Percentiles rank a stretch among this genome's conserved stretches.
phyloP scores from a whole-genome alignment of 2,113 vertebrate genomes.

The Microcebus ravelobensis region DNA sequence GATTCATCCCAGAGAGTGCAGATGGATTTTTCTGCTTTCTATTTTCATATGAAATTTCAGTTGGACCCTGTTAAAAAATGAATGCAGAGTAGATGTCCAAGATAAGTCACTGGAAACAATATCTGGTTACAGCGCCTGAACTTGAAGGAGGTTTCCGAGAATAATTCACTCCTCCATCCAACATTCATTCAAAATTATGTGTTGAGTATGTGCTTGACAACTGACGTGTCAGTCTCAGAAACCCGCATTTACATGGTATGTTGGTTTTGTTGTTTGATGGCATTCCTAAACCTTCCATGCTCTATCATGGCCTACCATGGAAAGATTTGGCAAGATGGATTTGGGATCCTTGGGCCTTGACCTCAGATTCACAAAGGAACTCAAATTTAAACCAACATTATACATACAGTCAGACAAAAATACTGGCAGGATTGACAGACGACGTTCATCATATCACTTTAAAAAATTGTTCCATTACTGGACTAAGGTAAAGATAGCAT shows the following conservation, averaged over 20 bases:
- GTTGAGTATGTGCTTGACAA: neutral
- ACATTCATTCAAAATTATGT: conserved; percentile 45
- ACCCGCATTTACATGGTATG: neutral
- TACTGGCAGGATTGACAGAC: neutral
- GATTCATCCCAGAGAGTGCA: neutral
- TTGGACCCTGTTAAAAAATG: conserved; percentile 38
- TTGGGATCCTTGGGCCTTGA: neutral
- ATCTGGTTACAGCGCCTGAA: neutral
- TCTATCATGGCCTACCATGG: neutral
- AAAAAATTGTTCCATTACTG: neutral
- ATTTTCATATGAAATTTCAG: conserved; percentile 50
- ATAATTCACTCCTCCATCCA: conserved; percentile 32
- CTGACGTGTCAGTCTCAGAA: conserved; percentile 37
- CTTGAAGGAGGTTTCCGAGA: conserved; percentile 64
- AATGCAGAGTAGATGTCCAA: conserved; percentile 49
- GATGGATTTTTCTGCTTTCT: conserved; percentile 14
- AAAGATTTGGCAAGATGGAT: neutral
- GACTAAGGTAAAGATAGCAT: neutral
- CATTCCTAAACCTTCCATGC: neutral
- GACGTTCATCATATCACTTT: neutral
- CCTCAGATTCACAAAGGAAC: neutral
- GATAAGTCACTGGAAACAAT: conserved; percentile 40
- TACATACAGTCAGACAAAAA: neutral
- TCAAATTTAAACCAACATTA: neutral
- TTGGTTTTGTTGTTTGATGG: neutral